Base-by-base conservation (phyloP, 2,888 invertebrate species). In the Andrena chrysosceles region DNA sequence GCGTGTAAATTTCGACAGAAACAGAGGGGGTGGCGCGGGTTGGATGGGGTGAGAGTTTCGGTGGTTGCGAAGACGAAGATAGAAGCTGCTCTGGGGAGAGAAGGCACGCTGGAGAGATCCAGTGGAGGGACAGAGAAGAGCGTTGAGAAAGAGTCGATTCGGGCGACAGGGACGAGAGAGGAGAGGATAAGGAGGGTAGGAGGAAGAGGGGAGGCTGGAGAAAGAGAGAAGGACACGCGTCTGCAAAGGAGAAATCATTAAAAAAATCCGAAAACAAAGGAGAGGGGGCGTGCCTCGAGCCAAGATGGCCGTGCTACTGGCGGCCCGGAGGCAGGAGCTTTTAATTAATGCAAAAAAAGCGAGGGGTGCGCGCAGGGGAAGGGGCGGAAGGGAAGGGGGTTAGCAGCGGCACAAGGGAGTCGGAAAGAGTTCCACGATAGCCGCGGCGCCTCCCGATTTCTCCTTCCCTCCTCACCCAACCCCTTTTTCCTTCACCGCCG, bases 281-380 rank as follows among this genome's bases (percentile, higher is more conserved):
- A 90, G 91, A 89, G 91, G 91, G 92, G 94, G 93, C 93, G 93
- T 93, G 93, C 89, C 93, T 90, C 85, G 70, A 91, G 92, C 90
- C 93, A 94, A 93, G 93, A 94, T 94, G 94, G 94, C 93, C 92
- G 93, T 91, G 87, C 89, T 68, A 88, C 83, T 85, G 89, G 89
- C 89, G 85, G 89, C 91, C 91, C 90, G 91, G 91, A 91, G 93
- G 92, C 90, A 90, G 93, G 91, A 90, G 91, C 91, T 92, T 91
- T 93, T 93, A 94, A 94, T 94, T 94, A 93, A 92, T 92, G 91
- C 92, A 90, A 91, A 92, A 93, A 93, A 92, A 89, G 70, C 74
- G 72, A 66, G 64, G 86, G 81, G 73, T 71, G 69, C 52, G 77
- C 69, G 77, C 35, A 54, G 64, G 52, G 75, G 31, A 23, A 20